Evolutionary conservation across 2,888 invertebrate genomes (phyloP), one percentile per base, ranked within the genome.

Genomic region (Caenorhabditis sp.): DNA sequence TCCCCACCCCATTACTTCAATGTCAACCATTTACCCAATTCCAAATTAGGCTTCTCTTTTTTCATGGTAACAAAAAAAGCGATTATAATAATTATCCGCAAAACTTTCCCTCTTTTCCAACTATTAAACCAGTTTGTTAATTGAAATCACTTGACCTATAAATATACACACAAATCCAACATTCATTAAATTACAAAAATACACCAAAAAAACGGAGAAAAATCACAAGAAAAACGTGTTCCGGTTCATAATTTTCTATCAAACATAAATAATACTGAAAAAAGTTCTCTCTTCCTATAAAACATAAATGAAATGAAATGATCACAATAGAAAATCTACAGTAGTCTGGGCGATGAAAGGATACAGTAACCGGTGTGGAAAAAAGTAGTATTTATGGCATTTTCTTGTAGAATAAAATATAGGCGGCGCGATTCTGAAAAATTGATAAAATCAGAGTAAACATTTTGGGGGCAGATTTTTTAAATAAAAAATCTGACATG

Each of bases 391-490:
- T 1, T 53, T 53, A 53, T 53, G 53, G 21, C 23, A 53, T 23
- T 10, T 31, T 36, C 58, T 73, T 67, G 71, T 82, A 82, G 70
- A 76, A 82, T 50, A 82, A 54, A 25, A 82, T 73, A 56, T 78
- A 82, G 10, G 82, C 82, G 14, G 70, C 67, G 21, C 70, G 70
- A 23, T 75, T 62, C 82, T 82, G 61, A 61, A 82, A 76, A 17
- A n/a, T n/a, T n/a, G n/a, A n/a, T n/a, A n/a, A n/a, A n/a, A n/a
- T n/a, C n/a, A n/a, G n/a, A n/a, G n/a, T n/a, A n/a, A n/a, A n/a
- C n/a, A n/a, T n/a, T n/a, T n/a, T n/a, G n/a, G n/a, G n/a, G n/a
- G n/a, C n/a, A n/a, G n/a, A n/a, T n/a, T n/a, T n/a, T n/a, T n/a
- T n/a, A n/a, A n/a, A n/a, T n/a, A n/a, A n/a, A n/a, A n/a, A n/a